These are phyloP conservation scores for Polietes domitor DNA, from an alignment of 2,888 invertebrate species.

Conservation along the genomic window DNA sequence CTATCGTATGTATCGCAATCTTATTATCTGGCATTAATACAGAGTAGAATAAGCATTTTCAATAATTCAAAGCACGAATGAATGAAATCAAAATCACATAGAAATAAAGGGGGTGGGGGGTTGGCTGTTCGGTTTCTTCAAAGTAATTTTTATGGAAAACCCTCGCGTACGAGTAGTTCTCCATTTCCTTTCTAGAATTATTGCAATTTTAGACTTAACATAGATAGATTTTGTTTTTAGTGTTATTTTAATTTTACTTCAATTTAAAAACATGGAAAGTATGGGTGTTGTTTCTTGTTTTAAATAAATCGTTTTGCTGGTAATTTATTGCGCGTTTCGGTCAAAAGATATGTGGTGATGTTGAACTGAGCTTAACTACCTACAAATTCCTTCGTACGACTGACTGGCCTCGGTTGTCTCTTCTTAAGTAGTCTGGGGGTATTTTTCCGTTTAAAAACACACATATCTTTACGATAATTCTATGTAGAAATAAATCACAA, in stretches of 20 bases:
- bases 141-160: too few relatives aligned
- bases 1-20: conserved; percentile 1
- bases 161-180: background rate
- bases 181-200: background rate
- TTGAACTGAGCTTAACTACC: background rate
- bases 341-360: conserved; percentile 28
- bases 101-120: too few relatives aligned
- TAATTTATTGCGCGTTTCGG: conserved; percentile 31
- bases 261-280: background rate
- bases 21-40: conserved; percentile 23
- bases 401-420: conserved; percentile 50
- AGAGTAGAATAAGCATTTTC: background rate
- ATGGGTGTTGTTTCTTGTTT: background rate
- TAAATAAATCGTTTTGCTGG: background rate
- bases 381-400: background rate
- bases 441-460: conserved; percentile 29
- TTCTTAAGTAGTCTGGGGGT: conserved; percentile 30
- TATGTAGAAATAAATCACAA: conserved; percentile 61
- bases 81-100: background rate
- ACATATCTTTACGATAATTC: conserved; percentile 36
- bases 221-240: conserved; percentile 1
- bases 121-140: too few relatives aligned
- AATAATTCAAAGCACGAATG: background rate
- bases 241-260: background rate
- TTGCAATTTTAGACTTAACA: background rate